A percentile compares a stretch with the other conserved stretches of the same genome.
These are phyloP conservation scores for Dendrolimus punctatus DNA, from an alignment of 1,140 invertebrate species.

Conservation along the genomic window DNA sequence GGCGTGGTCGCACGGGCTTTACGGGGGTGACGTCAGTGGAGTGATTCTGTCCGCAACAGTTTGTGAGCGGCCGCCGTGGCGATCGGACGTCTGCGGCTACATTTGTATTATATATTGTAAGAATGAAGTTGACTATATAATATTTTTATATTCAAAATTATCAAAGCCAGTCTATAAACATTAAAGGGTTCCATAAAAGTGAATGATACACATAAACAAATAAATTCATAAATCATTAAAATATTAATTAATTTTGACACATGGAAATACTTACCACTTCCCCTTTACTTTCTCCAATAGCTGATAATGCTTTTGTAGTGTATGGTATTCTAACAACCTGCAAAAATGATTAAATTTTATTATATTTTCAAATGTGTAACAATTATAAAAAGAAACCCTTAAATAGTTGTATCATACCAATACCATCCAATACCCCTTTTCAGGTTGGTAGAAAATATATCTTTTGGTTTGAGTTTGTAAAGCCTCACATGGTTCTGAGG, in stretches of 20 bases:
- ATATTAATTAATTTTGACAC: not conserved
- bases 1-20: too few species aligned
- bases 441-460: constrained; percentile 90
- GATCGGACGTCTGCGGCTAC: too few species aligned
- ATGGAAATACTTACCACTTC: constrained; percentile 33
- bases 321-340: constrained; percentile 61
- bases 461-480: constrained; percentile 91
- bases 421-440: constrained; percentile 91
- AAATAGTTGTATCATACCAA: constrained; percentile 76
- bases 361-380: constrained; percentile 2
- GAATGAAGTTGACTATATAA: too few species aligned
- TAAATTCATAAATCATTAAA: not conserved
- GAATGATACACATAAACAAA: too few species aligned
- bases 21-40: too few species aligned
- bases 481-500: constrained; percentile 85
- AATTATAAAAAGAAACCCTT: not conserved
- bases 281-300: constrained; percentile 37
- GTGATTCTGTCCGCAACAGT: too few species aligned
- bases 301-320: constrained; percentile 43
- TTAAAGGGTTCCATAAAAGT: too few species aligned
- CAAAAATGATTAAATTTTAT: constrained; percentile 14
- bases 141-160: too few species aligned
- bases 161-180: too few species aligned
- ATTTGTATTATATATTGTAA: too few species aligned
- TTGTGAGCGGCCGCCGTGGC: too few species aligned